Base-by-base conservation (phyloP, 2,113 vertebrate species). In the Phoxinus phoxinus region DNA sequence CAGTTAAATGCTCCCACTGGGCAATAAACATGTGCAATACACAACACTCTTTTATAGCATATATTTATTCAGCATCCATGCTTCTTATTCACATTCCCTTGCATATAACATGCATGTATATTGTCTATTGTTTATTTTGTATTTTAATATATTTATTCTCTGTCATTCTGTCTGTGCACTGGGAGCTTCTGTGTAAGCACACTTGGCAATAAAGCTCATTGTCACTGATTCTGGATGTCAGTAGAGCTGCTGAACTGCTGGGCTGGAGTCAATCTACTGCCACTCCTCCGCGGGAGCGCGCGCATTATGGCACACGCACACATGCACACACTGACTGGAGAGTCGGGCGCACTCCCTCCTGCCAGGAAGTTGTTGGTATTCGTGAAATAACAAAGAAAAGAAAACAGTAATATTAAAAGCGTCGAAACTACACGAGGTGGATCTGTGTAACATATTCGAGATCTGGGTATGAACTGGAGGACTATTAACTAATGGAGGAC, bases 401-500 rank as follows among this genome's bases (percentile, higher is more conserved):
- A 72, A 63, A 84, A 53, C 58, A 41, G 11, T 6, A 32, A 17
- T 48, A 53, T 61, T 59, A 35, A 73, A 32, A 25, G 10, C n/a
- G 6, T 12, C 9, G 41, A 23, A 48, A 67, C 80, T 51, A 25
- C 4, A 82, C 80, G 44, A 44, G 63, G 8, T 46, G 17, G 41
- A 46, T 56, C 32, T 12, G 30, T 23, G 30, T 21, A 63, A n/a
- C 21, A 41, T 11, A 2, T 61, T 25, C 0, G 6, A 21, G 83
- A 69, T 2, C 51, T n/a, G 19, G 65, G 13, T n/a, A 72, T 17
- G 46, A 56, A 37, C 2, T 30, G 19, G 13, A 48, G 46, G 86
- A 91, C 3, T 71, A 94, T 95, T 93, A 93, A 94, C 86, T 93
- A 94, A 91, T 82, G 88, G 75, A 83, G 84, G 86, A 84, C 73